Evolutionary conservation across 1,140 invertebrate species (phyloP).

Genomic region (Philotrypesis tridentata): DNA sequence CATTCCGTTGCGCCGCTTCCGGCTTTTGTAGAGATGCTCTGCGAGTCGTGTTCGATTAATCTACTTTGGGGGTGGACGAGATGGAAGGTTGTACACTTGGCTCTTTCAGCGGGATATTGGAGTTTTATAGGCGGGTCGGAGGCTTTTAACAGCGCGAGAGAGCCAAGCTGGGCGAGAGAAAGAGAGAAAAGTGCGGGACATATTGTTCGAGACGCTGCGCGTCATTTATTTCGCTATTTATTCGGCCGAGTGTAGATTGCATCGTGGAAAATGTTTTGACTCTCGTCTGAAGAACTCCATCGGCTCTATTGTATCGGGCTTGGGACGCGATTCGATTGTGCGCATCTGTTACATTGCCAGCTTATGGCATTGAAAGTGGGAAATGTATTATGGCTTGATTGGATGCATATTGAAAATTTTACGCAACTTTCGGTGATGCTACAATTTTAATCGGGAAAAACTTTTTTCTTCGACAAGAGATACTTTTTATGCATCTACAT

Average conservation of each 20-base stretch:
- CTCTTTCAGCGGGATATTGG: not conserved
- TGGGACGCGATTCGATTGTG: not conserved
- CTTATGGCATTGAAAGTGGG: too few species aligned
- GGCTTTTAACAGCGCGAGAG: constrained; percentile 2
- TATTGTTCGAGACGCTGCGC: not conserved
- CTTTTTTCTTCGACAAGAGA: too few species aligned
- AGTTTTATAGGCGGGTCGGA: not conserved
- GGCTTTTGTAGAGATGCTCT: not conserved
- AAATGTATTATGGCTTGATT: too few species aligned
- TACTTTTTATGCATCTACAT: too few species aligned
- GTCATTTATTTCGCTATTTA: constrained; percentile 3
- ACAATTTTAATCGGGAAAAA: too few species aligned
- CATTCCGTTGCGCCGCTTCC: not conserved
- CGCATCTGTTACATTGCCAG: not conserved
- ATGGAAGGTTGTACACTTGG: not conserved
- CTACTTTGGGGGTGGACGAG: constrained; percentile 11
- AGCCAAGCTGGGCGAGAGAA: not conserved
- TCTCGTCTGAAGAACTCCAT: not conserved
- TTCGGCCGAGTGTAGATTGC: not conserved
- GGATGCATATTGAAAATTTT: too few species aligned
- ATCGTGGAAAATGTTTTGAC: not conserved
- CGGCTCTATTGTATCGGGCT: not conserved
- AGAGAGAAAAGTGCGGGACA: not conserved
- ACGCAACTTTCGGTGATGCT: too few species aligned
- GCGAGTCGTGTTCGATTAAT: constrained; percentile 19